Evolutionary conservation across 2,888 invertebrate genomes (phyloP), one percentile per base, ranked within the genome.

Genomic region (Cheiracanthium punctorium): DNA sequence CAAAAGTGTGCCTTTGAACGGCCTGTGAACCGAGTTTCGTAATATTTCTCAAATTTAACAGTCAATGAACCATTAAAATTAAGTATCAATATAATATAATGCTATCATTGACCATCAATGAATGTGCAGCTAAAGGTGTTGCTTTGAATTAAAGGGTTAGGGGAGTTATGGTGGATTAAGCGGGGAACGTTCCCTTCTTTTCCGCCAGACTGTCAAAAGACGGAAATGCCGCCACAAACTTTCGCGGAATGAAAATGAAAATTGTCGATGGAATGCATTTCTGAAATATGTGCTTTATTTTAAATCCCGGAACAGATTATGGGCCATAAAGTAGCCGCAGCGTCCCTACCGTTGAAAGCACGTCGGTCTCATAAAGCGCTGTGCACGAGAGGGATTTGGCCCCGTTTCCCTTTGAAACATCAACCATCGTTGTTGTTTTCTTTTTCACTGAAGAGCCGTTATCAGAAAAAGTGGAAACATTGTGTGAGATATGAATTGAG

Each of bases 381-480:
- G n/a, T n/a, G 58, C 58, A 58, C 58, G 58, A 58, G 58, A 58
- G 58, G 58, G 58, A 58, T 58, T 58, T 58, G 58, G 58, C 58
- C 58, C 58, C 20, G 12, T 58, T 58, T 24, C 58, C 24, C 24
- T 58, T 58, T 24, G 58, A 37, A 37, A 37, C 37, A 10, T 37
- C 37, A n/a, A n/a, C n/a, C 37, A 37, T 37, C 37, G 37, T 10
- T 37, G 4, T 37, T 37, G 4, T 37, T 7, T 37, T 4, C 37
- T 10, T 7, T 37, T 4, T 37, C 7, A 7, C 37, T n/a, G 48
- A 37, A 37, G 37, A 5, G 8, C 58, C 24, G 58, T 24, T 58
- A 58, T 58, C 58, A 24, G 58, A 58, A 24, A 58, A 58, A 58
- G 58, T 58, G 58, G 58, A n/a, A 58, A 58, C 58, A 58, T 58